A percentile compares a stretch with the other conserved stretches of the same genome.
phyloP scores from a whole-genome alignment of 1,140 invertebrate genomes.

The Pteromalus puparum region DNA sequence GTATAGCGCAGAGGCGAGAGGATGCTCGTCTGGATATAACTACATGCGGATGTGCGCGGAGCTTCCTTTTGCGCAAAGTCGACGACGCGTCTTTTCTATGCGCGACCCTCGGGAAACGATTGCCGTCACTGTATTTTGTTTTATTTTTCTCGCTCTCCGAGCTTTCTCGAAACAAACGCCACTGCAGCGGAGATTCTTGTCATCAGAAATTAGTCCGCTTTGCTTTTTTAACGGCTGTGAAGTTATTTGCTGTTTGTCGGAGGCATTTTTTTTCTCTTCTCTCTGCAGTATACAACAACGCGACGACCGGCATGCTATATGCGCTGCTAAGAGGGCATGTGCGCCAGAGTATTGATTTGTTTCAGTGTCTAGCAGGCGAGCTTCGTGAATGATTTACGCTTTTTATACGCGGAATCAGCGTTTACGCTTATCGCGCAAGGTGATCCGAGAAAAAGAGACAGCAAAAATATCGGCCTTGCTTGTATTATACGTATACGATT shows the following conservation, averaged over 20 bases:
- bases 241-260: background rate
- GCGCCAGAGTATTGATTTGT: slow-evolving; percentile 28
- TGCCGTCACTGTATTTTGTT: slow-evolving; percentile 36
- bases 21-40: background rate
- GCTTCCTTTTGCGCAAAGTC: slow-evolving; percentile 19
- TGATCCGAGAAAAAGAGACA: background rate
- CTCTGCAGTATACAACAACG: too few relatives aligned
- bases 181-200: background rate
- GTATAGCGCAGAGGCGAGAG: background rate
- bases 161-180: background rate
- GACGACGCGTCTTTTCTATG: background rate
- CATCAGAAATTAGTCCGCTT: slow-evolving; percentile 4
- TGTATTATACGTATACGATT: background rate
- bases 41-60: slow-evolving; percentile 3
- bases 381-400: background rate
- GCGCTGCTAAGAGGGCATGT: background rate
- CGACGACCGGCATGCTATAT: too few relatives aligned
- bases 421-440: background rate
- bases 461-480: background rate
- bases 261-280: background rate
- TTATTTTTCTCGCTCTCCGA: slow-evolving; percentile 46
- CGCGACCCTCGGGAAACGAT: slow-evolving; percentile 30
- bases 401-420: background rate
- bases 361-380: background rate
- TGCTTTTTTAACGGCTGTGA: background rate